Evolutionary conservation across 1,140 invertebrate species (phyloP).

Genomic region (Drosophila pallidifrons): DNA sequence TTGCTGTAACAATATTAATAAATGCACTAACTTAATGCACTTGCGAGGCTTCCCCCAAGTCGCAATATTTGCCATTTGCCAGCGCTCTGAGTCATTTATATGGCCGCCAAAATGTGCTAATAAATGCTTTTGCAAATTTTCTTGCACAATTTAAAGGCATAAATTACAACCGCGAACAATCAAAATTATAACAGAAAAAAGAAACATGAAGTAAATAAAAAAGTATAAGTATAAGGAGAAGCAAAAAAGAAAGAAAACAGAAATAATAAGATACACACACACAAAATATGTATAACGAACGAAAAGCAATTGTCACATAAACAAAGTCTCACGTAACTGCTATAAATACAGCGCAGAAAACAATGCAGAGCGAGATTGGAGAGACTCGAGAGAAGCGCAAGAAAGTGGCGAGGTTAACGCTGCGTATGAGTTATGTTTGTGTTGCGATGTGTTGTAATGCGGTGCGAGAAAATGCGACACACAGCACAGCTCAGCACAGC

Average conservation of each 20-base stretch:
- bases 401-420: constrained; percentile 71
- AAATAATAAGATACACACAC: constrained; percentile 54
- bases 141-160: constrained; percentile 78
- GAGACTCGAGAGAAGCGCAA: constrained; percentile 17
- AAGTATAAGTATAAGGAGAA: constrained; percentile 5
- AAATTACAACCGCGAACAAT: constrained; percentile 65
- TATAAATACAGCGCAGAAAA: constrained; percentile 65
- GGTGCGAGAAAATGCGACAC: constrained; percentile 53
- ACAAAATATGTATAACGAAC: constrained; percentile 61
- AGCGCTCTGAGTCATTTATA: constrained; percentile 36
- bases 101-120: constrained; percentile 43
- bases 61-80: neutral
- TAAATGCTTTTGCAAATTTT: constrained; percentile 70
- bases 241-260: constrained; percentile 9
- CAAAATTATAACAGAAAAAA: constrained; percentile 60
- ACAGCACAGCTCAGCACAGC: constrained; percentile 36
- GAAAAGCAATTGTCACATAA: constrained; percentile 83
- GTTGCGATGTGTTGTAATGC: constrained; percentile 66
- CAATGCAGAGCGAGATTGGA: constrained; percentile 16
- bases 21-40: constrained; percentile 28
- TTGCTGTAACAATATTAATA: neutral
- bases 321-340: constrained; percentile 81
- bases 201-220: neutral
- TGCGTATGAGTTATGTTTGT: constrained; percentile 79
- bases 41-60: constrained; percentile 48